Conservation (phyloP, 2,888 invertebrate species). For the Pseudanteris insignis region DNA sequence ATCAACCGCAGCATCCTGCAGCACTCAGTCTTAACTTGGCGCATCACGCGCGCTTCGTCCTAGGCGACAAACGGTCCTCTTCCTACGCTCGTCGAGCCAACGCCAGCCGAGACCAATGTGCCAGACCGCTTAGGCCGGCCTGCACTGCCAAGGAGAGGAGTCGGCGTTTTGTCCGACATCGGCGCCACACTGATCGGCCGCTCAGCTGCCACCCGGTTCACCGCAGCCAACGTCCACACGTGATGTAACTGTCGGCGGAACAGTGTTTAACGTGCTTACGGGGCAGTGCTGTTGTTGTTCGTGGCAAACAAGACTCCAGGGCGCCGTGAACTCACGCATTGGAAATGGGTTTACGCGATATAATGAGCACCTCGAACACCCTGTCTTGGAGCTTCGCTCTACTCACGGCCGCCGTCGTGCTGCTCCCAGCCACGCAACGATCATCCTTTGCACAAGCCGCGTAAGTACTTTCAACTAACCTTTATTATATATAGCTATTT, state of each 20-base stretch:
- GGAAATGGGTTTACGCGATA: constrained; percentile 47
- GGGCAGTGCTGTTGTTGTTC: constrained; percentile 42
- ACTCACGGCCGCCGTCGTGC: constrained; percentile 67
- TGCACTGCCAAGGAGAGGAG: constrained; percentile 29
- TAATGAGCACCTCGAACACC: constrained; percentile 61
- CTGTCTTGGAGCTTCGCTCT: constrained; percentile 68
- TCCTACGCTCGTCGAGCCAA: constrained; percentile 39
- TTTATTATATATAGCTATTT: too few relatives aligned
- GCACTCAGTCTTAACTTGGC: constrained; percentile 7
- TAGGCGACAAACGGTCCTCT: constrained; percentile 47
- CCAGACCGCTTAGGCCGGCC: constrained; percentile 7
- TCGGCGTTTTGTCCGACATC: constrained; percentile 20
- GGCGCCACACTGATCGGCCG: constrained; percentile 7
- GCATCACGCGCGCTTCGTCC: too few relatives aligned
- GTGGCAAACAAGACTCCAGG: constrained; percentile 41
- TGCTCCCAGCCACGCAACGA: constrained; percentile 71
- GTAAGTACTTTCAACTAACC: too few relatives aligned
- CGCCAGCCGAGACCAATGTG: constrained; percentile 6
- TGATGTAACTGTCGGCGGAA: constrained; percentile 24
- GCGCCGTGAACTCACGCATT: constrained; percentile 10
- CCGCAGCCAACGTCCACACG: constrained; percentile 1
- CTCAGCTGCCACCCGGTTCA: constrained; percentile 2
- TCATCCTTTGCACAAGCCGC: constrained; percentile 69
- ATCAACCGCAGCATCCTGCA: background rate
- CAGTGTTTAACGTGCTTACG: constrained; percentile 30